Evolutionary conservation across 1,140 invertebrate genomes (phyloP).

Genomic region (Hormaphis cornu): DNA sequence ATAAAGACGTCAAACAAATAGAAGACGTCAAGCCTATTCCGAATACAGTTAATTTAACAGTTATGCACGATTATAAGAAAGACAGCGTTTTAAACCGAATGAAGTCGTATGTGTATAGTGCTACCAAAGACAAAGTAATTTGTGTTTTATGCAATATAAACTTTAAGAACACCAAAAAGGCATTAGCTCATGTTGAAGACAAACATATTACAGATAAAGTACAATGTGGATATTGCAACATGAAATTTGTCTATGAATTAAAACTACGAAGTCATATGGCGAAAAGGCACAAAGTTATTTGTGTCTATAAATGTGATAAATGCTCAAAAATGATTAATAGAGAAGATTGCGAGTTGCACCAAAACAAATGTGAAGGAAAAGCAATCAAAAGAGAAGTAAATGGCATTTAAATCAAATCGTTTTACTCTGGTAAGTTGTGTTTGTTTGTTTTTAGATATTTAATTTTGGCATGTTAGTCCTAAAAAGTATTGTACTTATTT

Average conservation of each 20-base stretch:
- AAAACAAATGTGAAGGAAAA: background rate
- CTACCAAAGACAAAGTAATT: background rate
- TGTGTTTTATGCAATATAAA: constrained; percentile 10
- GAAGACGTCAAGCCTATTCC: background rate
- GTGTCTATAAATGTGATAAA: constrained; percentile 15
- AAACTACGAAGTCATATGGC: constrained; percentile 27
- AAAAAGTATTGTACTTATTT: too few relatives aligned
- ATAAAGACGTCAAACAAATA: background rate
- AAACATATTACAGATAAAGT: constrained; percentile 5
- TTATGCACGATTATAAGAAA: background rate
- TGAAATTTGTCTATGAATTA: constrained; percentile 21
- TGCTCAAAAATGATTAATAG: constrained; percentile 23
- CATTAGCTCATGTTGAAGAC: constrained; percentile 16
- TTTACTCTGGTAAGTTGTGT: background rate
- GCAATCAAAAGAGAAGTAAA: constrained; percentile 1
- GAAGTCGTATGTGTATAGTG: background rate
- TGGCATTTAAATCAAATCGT: background rate
- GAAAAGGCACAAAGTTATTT: constrained; percentile 7
- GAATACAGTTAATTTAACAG: constrained; percentile 13
- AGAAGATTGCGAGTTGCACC: background rate
- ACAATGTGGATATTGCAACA: constrained; percentile 12
- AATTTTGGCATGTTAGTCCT: too few relatives aligned
- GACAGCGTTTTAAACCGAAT: constrained; percentile 2
- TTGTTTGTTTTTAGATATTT: background rate
- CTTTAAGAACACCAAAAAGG: constrained; percentile 7